Conservation (phyloP, 2,113 vertebrate species). For the Cromileptes altivelis region DNA sequence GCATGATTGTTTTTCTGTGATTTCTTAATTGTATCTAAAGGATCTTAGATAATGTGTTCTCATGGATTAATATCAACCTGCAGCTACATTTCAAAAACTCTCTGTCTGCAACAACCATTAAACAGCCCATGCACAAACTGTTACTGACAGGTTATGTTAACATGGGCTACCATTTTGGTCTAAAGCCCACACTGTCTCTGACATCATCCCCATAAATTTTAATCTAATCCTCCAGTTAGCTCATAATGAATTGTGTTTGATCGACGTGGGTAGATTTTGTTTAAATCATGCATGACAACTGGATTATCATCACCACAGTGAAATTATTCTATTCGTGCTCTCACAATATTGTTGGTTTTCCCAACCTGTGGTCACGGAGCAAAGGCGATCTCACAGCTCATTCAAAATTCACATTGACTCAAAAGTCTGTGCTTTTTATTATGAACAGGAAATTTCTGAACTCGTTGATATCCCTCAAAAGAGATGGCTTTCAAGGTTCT, state of each 20-base stretch:
- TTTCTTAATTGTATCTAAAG: slow-evolving; percentile 12
- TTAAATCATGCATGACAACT: background rate
- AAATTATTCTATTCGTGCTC: background rate
- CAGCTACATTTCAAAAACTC: background rate
- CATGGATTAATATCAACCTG: background rate
- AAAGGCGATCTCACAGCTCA: background rate
- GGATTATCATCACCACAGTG: background rate
- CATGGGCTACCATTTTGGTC: background rate
- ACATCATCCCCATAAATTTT: background rate
- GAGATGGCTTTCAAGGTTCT: background rate
- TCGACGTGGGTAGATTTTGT: background rate
- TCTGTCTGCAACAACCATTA: background rate
- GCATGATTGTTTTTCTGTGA: slow-evolving; percentile 7
- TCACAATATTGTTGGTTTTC: background rate
- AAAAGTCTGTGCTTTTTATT: slow-evolving; percentile 1
- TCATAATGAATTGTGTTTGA: background rate
- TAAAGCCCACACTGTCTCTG: background rate
- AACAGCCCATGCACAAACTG: background rate
- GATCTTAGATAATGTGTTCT: background rate
- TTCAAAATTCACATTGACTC: background rate
- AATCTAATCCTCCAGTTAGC: background rate
- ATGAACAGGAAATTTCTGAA: slow-evolving; percentile 9
- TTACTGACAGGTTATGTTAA: background rate
- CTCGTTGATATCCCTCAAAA: background rate
- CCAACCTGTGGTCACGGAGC: background rate